Percentiles rank a stretch among this genome's conserved stretches.
Evolutionary conservation across 2,113 vertebrate genomes (phyloP).

Genomic region (Clarias magur): DNA sequence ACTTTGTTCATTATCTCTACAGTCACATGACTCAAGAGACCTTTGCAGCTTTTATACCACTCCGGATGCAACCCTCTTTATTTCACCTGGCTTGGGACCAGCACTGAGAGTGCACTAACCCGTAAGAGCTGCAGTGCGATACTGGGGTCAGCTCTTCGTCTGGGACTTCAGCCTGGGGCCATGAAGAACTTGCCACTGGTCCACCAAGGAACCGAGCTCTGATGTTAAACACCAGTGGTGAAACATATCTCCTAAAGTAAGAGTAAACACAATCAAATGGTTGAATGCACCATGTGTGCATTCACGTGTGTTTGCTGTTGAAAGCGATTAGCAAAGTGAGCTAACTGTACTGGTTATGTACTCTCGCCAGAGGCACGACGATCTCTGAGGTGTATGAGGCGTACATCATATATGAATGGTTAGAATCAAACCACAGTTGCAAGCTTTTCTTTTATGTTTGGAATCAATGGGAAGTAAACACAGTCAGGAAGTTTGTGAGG

Average conservation of each 20-base stretch:
- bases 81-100: no score
- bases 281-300: neutral
- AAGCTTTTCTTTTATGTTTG: neutral
- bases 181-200: no score
- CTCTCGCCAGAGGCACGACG: neutral
- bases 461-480: neutral
- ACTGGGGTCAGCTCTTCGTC: no score
- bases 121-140: no score
- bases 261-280: neutral
- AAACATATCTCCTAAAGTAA: neutral
- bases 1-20: neutral
- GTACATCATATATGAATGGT: rapidly evolving
- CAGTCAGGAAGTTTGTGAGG: neutral
- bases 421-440: neutral
- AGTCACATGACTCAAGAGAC: neutral
- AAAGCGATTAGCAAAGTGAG: neutral
- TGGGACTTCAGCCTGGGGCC: no score
- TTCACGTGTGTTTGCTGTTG: neutral
- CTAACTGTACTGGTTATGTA: neutral
- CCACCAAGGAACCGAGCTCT: no score
- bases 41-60: neutral
- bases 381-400: neutral
- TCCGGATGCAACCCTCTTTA: no score
- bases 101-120: no score
- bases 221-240: neutral